Base-by-base conservation (phyloP, 2,113 vertebrate species). In the Scomber scombrus region DNA sequence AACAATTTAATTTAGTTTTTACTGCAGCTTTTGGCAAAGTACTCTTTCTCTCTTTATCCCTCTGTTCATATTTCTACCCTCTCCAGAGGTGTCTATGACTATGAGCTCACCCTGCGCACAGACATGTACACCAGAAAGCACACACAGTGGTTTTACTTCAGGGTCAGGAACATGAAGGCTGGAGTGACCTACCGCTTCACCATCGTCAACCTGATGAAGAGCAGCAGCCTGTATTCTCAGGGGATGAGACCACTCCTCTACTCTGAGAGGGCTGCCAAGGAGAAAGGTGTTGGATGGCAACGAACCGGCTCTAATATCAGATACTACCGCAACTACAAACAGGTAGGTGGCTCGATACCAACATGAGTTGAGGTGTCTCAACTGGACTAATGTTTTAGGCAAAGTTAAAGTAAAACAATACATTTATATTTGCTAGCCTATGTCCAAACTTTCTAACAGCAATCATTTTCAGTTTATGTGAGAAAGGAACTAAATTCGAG, bases 91-190 rank as follows among this genome's bases (percentile, higher is more conserved):
- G 77, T 90, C 21, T 94, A 95, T 2, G 95, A 97, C 7, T 99
- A 98, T 3, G 94, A 98, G 86, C 95, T 99, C 80, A 96, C 89
- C 3, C 93, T 99, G 83, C 88, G 92, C 49, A 95, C 95, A 0
- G 98, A 99, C 91, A 90, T 98, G 49, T 99, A 98, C 93, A 99
- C 97, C 0, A 73, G 82, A 85, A 98, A 97, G 71, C 96, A 99
- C 91, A 98, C 96, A 0, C 98, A 99, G 87, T 99, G 98, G 98
- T 99, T 97, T 89, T 99, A 98, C 89, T 99, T 99, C 91, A 93
- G 95, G 10, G 92, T 99, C 66, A 95, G 93, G 84, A 98, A 98
- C 91, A 97, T 95, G 66, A 95, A 94, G 16, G 95, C 88, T 3
- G 95, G 88, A 0, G 82, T 91, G 0, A 94, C 89, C 5, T 98